Conservation (phyloP, 1,140 invertebrate genomes). For the Hyles euphorbiae region DNA sequence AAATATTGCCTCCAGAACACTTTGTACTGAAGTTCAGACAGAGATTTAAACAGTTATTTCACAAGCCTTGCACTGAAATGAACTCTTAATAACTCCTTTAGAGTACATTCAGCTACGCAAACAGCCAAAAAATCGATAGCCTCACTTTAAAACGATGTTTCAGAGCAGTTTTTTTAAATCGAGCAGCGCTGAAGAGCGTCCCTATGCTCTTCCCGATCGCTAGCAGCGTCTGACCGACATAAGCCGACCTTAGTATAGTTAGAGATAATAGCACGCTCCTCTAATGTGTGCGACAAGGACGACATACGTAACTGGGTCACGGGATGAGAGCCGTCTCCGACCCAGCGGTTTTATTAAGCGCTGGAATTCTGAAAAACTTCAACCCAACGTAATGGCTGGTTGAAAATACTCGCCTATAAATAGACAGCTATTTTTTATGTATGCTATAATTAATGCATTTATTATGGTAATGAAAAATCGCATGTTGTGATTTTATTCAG, state of each 20-base stretch:
- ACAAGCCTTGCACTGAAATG: no score
- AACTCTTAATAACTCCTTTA: no score
- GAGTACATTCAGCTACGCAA: no score
- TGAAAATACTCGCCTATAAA: slow-evolving; percentile 55
- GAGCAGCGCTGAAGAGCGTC: slow-evolving; percentile 4
- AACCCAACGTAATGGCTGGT: slow-evolving; percentile 33
- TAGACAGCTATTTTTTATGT: slow-evolving; percentile 33
- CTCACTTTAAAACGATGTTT: no score
- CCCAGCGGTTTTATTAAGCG: slow-evolving; percentile 49
- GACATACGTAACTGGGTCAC: slow-evolving; percentile 63
- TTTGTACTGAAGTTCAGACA: no score
- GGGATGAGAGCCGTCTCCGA: slow-evolving; percentile 57
- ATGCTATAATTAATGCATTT: slow-evolving; percentile 21
- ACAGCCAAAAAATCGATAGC: no score
- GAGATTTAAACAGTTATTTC: no score
- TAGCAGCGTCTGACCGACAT: slow-evolving; percentile 62
- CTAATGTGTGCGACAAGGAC: slow-evolving; percentile 24
- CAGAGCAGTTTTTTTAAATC: no score
- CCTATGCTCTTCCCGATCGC: slow-evolving; percentile 51
- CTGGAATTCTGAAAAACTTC: slow-evolving; percentile 41
- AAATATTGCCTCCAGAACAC: no score
- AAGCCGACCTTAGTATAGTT: slow-evolving; percentile 55
- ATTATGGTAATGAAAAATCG: neutral
- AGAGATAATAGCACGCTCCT: slow-evolving; percentile 33
- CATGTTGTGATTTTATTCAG: neutral